Base-by-base conservation (phyloP, 2,113 vertebrate species). In the Piaya cayana region DNA sequence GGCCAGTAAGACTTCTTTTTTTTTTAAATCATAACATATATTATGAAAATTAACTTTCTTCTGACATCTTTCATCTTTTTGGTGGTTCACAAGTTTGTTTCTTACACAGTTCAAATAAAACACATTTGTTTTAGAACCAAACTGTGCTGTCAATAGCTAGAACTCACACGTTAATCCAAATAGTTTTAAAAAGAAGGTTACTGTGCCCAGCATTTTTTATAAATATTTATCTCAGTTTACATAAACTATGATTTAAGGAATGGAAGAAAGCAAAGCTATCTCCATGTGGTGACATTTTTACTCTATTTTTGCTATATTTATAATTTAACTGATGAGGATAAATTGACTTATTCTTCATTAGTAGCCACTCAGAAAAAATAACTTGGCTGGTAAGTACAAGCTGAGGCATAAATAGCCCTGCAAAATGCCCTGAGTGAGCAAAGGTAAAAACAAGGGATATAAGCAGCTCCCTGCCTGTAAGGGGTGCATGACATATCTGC, bases 151-250 rank as follows among this genome's bases (percentile, higher is more conserved):
- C 93, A 95, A 97, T 87, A 96, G 82, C 84, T 95, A 95, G 90
- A 96, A 97, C 87, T 95, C 93, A 91, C 72, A 91, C 93, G 86
- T 53, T 92, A 91, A 96, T 88, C 70, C 89, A 97, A 97, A 95
- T 91, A 96, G 87, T 97, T 97, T 94, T 55, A 77, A 74, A 96
- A 92, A 77, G 65, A 84, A 70, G 47, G 87, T 97, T 97, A 95
- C 69, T 72, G 20, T 95, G 93, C 68, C 82, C 86, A 79, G 65
- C 29, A 80, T 95, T 96, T 96, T 91, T 96, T 58, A 90, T 90
- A 97, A 97, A 97, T 97, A 97, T 95, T 97, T 96, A 88, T 95
- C 71, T 93, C 82, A 56, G 45, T 90, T 97, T 97, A 96, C 90
- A 94, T 94, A 96, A 90, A 88, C 63, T 65, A 88, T 65, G 92